Evolutionary conservation across 30 jellyfish, hydroid and myxozoan species (phyloP).

Genomic region (Hydra vulgaris): DNA sequence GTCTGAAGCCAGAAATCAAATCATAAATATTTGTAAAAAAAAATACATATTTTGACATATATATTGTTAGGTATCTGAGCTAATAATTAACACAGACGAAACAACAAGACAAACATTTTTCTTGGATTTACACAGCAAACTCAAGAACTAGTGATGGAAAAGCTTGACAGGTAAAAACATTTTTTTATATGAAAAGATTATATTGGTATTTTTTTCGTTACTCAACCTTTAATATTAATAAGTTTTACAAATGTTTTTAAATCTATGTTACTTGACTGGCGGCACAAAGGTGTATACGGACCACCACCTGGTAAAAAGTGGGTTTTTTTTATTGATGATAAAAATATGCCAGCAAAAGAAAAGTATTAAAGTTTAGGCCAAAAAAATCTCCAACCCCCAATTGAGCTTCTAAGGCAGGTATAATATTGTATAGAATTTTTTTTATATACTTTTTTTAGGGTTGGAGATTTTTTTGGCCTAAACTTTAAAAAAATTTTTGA

Average conservation of each 20-base stretch:
- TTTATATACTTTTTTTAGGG: not conserved
- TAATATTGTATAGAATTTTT: not conserved
- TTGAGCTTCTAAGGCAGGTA: slow-evolving; percentile 87
- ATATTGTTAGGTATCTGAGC: slow-evolving; percentile 56
- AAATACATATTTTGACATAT: not conserved
- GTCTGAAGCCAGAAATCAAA: too few species aligned
- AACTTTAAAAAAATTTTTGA: too few species aligned
- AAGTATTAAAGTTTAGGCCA: slow-evolving; percentile 96
- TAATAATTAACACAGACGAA: slow-evolving; percentile 88
- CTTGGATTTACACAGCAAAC: slow-evolving; percentile 91
- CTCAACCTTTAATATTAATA: too few species aligned
- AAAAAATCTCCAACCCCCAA: slow-evolving; percentile 99
- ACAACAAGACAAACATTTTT: slow-evolving; percentile 85
- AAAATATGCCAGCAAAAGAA: slow-evolving; percentile 98
- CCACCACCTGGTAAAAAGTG: slow-evolving; percentile 99
- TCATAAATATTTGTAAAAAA: too few species aligned
- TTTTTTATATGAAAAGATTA: not conserved
- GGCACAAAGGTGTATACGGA: slow-evolving; percentile 94
- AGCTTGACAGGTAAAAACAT: slow-evolving; percentile 66
- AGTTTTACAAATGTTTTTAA: too few species aligned
- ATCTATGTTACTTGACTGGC: slow-evolving; percentile 34
- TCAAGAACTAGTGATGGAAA: slow-evolving; percentile 90
- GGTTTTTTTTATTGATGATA: slow-evolving; percentile 83
- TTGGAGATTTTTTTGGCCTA: not conserved
- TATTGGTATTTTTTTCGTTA: too few species aligned